These are phyloP conservation scores for Myotis daubentonii DNA, from an alignment of 2,797 vertebrate genomes.

Conservation along the genomic window DNA sequence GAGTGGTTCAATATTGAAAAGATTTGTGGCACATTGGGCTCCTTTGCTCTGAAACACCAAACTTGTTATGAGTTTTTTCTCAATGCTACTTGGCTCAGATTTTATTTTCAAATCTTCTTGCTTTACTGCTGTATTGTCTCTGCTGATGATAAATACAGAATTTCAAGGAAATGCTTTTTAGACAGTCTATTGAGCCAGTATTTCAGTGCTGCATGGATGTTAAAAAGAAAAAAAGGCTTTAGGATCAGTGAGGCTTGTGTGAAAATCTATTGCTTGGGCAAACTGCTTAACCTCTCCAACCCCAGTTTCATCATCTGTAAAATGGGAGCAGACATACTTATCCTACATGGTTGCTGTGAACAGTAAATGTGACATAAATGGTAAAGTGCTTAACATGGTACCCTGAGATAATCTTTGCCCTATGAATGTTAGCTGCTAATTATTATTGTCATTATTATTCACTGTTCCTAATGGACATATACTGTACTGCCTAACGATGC, in stretches of 20 bases:
- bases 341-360: background rate
- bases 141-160: conserved; percentile 44
- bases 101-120: conserved; percentile 59
- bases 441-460: conserved; percentile 8
- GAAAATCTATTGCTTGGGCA: conserved; percentile 31
- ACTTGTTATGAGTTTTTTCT: conserved; percentile 32
- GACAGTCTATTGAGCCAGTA: conserved; percentile 9
- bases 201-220: background rate
- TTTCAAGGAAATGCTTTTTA: conserved; percentile 63
- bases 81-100: conserved; percentile 22
- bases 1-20: conserved; percentile 46
- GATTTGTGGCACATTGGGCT: conserved; percentile 7
- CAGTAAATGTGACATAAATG: background rate
- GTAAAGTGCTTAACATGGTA: background rate
- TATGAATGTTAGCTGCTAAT: background rate
- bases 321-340: background rate
- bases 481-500: background rate
- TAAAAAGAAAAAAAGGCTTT: conserved; percentile 49
- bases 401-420: background rate
- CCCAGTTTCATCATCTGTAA: conserved; percentile 42
- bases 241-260: background rate
- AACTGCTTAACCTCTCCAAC: background rate
- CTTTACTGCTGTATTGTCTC: conserved; percentile 64
- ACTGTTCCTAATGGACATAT: conserved; percentile 5
- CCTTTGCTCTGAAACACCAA: conserved; percentile 14